A percentile compares a stretch with the other conserved stretches of the same genome.
Conservation (phyloP, 1,140 invertebrate genomes). For the Zaprionus davidi region DNA sequence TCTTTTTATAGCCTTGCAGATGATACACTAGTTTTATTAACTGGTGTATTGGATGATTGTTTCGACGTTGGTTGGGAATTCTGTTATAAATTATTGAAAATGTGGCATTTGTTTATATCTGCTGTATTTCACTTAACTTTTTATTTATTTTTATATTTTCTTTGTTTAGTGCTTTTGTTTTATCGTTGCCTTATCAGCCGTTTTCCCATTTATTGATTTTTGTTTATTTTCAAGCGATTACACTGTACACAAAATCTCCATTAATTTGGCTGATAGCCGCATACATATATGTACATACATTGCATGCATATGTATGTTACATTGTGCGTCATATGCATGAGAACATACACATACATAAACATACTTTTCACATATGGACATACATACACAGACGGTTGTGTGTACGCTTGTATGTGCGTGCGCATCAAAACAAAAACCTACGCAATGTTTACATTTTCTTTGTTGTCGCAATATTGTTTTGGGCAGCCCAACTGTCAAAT, state of each 20-base stretch:
- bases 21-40: slow-evolving; percentile 29
- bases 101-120: slow-evolving; percentile 62
- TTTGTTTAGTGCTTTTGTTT: not conserved
- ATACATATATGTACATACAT: no score
- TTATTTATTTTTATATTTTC: no score
- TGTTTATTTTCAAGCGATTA: slow-evolving; percentile 60
- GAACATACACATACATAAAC: slow-evolving; percentile 28
- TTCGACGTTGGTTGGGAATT: slow-evolving; percentile 58
- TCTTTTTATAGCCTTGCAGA: no score
- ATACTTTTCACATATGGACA: not conserved
- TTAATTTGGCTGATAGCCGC: slow-evolving; percentile 52
- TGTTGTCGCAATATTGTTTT: slow-evolving; percentile 68
- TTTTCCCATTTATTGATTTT: slow-evolving; percentile 62
- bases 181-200: slow-evolving; percentile 11
- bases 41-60: slow-evolving; percentile 36
- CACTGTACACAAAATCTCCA: slow-evolving; percentile 52
- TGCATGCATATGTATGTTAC: no score
- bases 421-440: slow-evolving; percentile 74
- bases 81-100: slow-evolving; percentile 42
- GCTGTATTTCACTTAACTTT: not conserved
- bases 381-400: not conserved
- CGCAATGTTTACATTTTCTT: slow-evolving; percentile 79
- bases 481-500: slow-evolving; percentile 62
- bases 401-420: slow-evolving; percentile 18
- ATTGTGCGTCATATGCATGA: slow-evolving; percentile 24